Percentiles rank a stretch among this genome's conserved stretches.
These are phyloP conservation scores for Ectobius pallidus DNA, from an alignment of 2,888 invertebrate genomes.

Conservation along the genomic window DNA sequence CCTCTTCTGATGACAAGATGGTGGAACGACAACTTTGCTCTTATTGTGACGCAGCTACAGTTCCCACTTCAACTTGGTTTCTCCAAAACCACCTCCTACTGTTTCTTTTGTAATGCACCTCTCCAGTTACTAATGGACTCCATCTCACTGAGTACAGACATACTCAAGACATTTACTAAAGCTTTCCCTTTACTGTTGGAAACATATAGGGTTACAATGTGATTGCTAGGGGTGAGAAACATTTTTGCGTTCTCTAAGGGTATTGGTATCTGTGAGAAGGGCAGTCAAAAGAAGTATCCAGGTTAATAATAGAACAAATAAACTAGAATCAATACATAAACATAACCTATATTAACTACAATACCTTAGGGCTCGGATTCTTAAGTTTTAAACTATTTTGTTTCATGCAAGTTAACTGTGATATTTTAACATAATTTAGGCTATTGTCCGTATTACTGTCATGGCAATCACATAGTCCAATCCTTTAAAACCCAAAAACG, in stretches of 20 bases:
- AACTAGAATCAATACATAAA: too few relatives aligned
- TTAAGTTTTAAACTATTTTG: too few relatives aligned
- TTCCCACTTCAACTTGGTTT: background rate
- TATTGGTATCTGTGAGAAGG: too few relatives aligned
- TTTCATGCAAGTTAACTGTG: too few relatives aligned
- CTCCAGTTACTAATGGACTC: slow-evolving; percentile 23
- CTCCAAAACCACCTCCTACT: background rate
- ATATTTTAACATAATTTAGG: too few relatives aligned
- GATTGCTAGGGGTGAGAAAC: background rate
- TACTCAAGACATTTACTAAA: background rate
- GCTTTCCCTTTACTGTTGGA: background rate
- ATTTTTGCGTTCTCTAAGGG: background rate
- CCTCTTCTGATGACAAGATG: background rate
- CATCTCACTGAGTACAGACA: background rate
- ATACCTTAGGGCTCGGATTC: too few relatives aligned
- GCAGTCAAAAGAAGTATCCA: too few relatives aligned
- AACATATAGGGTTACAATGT: background rate
- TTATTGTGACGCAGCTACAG: background rate
- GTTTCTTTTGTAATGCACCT: slow-evolving; percentile 7
- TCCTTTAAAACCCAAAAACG: too few relatives aligned
- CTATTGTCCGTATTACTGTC: too few relatives aligned
- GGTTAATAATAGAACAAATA: too few relatives aligned
- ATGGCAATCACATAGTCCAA: too few relatives aligned
- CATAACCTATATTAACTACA: too few relatives aligned
- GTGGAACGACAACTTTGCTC: background rate